Conservation (phyloP, 2,888 invertebrate species). For the Aleiodes testaceus region DNA sequence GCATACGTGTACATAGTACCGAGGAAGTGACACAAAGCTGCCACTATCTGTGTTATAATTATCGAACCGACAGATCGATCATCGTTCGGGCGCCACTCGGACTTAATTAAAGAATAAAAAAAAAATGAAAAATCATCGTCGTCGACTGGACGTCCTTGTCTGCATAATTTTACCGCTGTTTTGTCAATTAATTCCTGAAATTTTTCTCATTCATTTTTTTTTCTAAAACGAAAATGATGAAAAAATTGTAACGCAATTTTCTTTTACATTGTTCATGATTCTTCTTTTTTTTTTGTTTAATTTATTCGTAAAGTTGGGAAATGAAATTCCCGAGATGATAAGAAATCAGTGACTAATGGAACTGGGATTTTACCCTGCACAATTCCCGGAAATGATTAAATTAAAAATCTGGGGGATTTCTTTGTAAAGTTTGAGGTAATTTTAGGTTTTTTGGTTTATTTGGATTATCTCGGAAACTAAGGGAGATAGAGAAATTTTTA, state of each 20-base stretch:
- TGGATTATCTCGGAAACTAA: too few species aligned
- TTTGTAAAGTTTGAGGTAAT: too few species aligned
- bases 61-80: constrained; percentile 52
- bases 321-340: not conserved
- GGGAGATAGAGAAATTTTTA: too few species aligned
- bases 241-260: too few species aligned
- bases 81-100: constrained; percentile 46
- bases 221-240: not conserved
- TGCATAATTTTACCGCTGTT: constrained; percentile 11
- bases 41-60: constrained; percentile 53
- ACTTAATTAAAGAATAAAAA: constrained; percentile 10
- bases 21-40: constrained; percentile 52
- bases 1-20: constrained; percentile 7
- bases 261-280: not conserved
- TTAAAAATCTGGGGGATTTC: too few species aligned
- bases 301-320: not conserved
- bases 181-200: not conserved
- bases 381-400: constrained; percentile 19
- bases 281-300: not conserved
- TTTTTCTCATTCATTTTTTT: not conserved
- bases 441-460: too few species aligned
- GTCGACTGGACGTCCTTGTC: constrained; percentile 39
- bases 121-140: constrained; percentile 12
- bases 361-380: not conserved
- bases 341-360: not conserved